Evolutionary conservation across 2,888 invertebrate genomes (phyloP), one percentile per base, ranked within the genome.

Genomic region (Leptopilina myrica): DNA sequence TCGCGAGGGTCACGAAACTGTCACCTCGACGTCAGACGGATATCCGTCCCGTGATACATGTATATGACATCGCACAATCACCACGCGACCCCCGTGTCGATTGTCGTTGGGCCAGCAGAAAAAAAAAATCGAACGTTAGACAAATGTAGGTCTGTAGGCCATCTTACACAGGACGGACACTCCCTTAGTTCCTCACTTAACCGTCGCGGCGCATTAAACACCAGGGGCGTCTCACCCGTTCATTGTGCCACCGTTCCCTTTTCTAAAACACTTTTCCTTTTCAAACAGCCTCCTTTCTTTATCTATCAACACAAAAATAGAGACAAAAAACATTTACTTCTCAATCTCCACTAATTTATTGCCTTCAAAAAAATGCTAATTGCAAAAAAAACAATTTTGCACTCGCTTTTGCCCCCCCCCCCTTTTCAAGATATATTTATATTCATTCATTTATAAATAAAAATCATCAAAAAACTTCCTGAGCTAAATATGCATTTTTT

Each of bases 91-190:
- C 76, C 67, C 75, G 69, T 43, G 80, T 76, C 78, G 73, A 65
- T 76, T 76, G 65, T 64, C 75, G 81, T 79, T 82, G 81, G 76
- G 81, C 81, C 82, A 80, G 80, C 79, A 80, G 79, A 89, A 91
- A 92, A 92, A 92, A 33, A 92, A 92, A 93, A 93, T 94, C 91
- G 94, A 94, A 94, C 93, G 93, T 94, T 94, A 93, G 93, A 93
- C 93, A 93, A 95, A 96, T 95, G 95, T 96, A 96, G 96, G 96
- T 96, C 95, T 96, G 94, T 96, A 95, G 96, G 96, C 95, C 96
- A 96, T 95, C 95, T 95, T 95, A 95, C 95, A 95, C 95, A 81
- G 94, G 94, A 94, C 86, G 87, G 88, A 85, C 89, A 95, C 95
- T 94, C 92, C 93, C 92, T 93, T 93, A 94, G 93, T 95, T 69